A percentile compares a stretch with the other conserved stretches of the same genome.
Evolutionary conservation across 2,113 vertebrate genomes (phyloP).

Genomic region (Gnathonemus echidnorhynchus): DNA sequence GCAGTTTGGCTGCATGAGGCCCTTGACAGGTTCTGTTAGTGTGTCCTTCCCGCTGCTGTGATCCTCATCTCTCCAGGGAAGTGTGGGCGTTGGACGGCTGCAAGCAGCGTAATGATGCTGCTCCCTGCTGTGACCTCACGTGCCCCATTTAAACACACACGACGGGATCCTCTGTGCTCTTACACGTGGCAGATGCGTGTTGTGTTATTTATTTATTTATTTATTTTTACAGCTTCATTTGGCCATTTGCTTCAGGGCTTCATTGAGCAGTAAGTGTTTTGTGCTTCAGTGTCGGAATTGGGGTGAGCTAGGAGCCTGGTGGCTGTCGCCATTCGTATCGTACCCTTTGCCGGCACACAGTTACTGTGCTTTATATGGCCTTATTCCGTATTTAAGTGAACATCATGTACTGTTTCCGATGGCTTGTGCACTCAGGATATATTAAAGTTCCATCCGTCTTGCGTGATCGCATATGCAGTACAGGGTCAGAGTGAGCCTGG

Average conservation of each 20-base stretch:
- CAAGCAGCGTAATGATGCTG: background rate
- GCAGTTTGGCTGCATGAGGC: background rate
- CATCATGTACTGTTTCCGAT: background rate
- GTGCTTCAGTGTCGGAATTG: background rate
- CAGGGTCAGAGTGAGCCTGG: background rate
- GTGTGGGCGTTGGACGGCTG: background rate
- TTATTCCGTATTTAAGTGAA: background rate
- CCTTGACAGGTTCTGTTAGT: background rate
- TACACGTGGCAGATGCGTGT: background rate
- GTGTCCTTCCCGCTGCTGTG: background rate
- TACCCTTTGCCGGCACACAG: background rate
- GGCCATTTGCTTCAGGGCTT: background rate
- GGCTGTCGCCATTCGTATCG: background rate
- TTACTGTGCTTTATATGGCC: background rate
- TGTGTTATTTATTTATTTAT: background rate
- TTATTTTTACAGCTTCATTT: background rate
- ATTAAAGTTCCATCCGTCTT: background rate
- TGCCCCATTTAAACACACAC: background rate
- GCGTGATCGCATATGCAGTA: background rate
- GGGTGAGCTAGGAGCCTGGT: background rate
- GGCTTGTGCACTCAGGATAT: background rate
- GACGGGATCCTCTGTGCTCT: background rate
- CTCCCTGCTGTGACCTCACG: background rate
- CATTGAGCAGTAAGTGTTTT: background rate
- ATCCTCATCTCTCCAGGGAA: background rate